Conservation (phyloP, 2,797 vertebrate species). For the Arctocebus calabarensis region DNA sequence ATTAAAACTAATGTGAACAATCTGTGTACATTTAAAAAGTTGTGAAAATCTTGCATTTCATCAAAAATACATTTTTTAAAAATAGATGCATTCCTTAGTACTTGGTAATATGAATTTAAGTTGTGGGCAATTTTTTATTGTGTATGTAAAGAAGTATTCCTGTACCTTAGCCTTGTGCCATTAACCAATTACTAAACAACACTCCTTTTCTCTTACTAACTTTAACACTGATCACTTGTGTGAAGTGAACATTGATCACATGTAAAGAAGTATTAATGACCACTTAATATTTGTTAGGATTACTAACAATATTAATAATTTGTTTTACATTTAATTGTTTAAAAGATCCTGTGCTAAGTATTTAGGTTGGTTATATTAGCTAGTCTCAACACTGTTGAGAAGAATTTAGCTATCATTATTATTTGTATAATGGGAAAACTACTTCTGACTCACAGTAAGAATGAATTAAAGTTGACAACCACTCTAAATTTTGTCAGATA, state of each 20-base stretch:
- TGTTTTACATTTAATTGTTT: background rate
- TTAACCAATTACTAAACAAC: no score
- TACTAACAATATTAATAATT: background rate
- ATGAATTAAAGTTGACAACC: fast-evolving
- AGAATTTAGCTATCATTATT: background rate
- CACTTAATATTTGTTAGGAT: background rate
- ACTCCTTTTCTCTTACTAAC: no score
- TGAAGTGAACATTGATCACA: no score
- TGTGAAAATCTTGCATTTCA: background rate
- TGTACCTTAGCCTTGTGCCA: no score
- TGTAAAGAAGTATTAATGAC: background rate
- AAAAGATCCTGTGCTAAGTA: background rate
- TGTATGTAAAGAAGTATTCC: background rate
- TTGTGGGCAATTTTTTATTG: background rate
- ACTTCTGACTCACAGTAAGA: background rate
- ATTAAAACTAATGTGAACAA: background rate
- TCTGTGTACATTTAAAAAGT: background rate
- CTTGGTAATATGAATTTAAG: background rate
- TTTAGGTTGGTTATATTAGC: background rate
- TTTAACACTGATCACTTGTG: no score
- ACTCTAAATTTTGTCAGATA: background rate
- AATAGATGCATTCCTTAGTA: background rate
- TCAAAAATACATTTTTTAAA: background rate
- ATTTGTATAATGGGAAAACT: background rate
- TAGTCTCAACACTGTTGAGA: background rate